Evolutionary conservation across 2,888 invertebrate genomes (phyloP).

Genomic region (Pherbina coryleti): DNA sequence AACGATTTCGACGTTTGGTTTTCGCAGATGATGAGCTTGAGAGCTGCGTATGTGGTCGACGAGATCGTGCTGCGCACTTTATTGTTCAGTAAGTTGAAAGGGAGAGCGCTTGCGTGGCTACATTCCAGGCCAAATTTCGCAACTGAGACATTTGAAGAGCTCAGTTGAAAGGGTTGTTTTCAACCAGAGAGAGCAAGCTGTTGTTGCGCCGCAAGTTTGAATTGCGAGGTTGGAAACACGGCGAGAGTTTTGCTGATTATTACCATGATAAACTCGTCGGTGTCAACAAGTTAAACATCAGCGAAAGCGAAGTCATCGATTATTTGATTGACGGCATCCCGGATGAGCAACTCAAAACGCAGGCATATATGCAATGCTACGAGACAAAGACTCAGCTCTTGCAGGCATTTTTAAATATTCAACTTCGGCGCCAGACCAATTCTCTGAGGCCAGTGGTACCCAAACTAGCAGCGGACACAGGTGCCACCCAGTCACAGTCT

Average conservation of each 20-base stretch:
- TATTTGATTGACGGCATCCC: slow-evolving; percentile 38
- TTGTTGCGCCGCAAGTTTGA: slow-evolving; percentile 30
- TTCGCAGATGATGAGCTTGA: too few species aligned
- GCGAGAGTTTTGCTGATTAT: slow-evolving; percentile 20
- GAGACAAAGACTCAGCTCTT: neutral
- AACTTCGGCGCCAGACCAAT: neutral
- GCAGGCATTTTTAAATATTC: neutral
- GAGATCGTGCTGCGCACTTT: too few species aligned
- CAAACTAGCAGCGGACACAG: too few species aligned
- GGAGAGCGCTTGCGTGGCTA: slow-evolving; percentile 39
- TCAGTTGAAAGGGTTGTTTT: slow-evolving; percentile 14
- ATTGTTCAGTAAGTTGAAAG: neutral
- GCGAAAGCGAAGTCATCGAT: slow-evolving; percentile 35
- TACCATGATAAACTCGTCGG: slow-evolving; percentile 34
- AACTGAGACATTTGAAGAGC: slow-evolving; percentile 19
- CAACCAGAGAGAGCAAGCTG: slow-evolving; percentile 8
- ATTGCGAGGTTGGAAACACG: slow-evolving; percentile 20
- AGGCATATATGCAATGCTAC: slow-evolving; percentile 33
- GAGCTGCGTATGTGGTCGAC: too few species aligned
- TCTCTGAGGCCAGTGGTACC: too few species aligned
- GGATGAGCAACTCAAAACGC: slow-evolving; percentile 23
- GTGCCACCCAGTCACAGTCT: too few species aligned
- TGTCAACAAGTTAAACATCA: slow-evolving; percentile 18
- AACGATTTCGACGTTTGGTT: too few species aligned
- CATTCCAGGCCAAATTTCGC: slow-evolving; percentile 37